Percentiles rank a stretch among this genome's conserved stretches.
Conservation (phyloP, 1,140 invertebrate species). For the Hycleus cichorii region DNA sequence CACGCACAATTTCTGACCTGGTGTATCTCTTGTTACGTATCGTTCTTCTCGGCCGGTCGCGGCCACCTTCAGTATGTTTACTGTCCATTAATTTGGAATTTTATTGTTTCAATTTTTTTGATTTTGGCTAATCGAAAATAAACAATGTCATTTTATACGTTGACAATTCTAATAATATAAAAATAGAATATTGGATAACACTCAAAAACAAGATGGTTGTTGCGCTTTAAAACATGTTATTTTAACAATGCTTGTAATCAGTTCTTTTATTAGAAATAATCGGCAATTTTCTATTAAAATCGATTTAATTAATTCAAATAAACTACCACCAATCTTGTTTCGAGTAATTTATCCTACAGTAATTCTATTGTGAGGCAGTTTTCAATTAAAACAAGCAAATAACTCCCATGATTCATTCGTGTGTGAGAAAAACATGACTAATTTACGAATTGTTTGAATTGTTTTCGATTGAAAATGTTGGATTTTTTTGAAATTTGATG, state of each 20-base stretch:
- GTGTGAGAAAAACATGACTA: no score
- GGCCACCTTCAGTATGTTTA: slow-evolving; percentile 23
- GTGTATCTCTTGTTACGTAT: slow-evolving; percentile 37
- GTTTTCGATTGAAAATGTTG: no score
- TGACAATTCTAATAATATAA: slow-evolving; percentile 29
- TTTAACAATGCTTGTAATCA: slow-evolving; percentile 19
- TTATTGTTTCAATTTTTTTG: no score
- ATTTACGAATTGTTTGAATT: no score
- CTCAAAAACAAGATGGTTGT: slow-evolving; percentile 39
- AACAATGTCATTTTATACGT: slow-evolving; percentile 27
- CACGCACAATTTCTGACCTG: slow-evolving; percentile 28
- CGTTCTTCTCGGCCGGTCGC: slow-evolving; percentile 33
- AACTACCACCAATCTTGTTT: background rate
- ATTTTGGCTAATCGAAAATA: slow-evolving; percentile 16
- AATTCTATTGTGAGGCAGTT: no score
- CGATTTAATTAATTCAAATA: background rate
- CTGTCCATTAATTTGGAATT: slow-evolving; percentile 33
- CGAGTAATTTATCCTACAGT: no score
- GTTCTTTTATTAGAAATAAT: background rate
- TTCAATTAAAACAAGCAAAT: no score
- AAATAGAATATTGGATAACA: slow-evolving; percentile 41
- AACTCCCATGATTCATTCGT: no score
- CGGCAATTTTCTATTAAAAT: background rate
- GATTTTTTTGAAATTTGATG: no score
- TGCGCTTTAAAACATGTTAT: slow-evolving; percentile 17